phyloP scores from a whole-genome alignment of 2,113 vertebrate species.

The Bungarus multicinctus region DNA sequence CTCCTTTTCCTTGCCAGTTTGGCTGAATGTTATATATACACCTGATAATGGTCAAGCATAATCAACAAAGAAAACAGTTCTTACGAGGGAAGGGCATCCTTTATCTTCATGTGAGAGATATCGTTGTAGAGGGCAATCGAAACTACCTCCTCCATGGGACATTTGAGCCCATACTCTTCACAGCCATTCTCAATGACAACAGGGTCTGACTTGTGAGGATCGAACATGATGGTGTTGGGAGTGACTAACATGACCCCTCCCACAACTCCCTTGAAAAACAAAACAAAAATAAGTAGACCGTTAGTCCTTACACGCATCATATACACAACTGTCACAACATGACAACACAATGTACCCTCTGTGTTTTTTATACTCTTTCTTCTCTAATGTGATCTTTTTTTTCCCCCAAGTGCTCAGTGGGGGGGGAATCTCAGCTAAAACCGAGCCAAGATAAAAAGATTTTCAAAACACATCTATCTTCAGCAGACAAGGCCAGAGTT shows the following conservation, averaged over 20 bases:
- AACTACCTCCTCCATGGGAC: conserved; percentile 95
- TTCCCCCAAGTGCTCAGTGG: conserved; percentile 1
- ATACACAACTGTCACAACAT: neutral
- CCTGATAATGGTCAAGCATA: neutral
- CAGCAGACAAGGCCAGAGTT: conserved; percentile 4
- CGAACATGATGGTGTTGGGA: conserved; percentile 99
- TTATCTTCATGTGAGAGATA: conserved; percentile 97
- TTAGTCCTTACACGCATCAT: neutral
- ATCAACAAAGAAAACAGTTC: conserved; percentile 58
- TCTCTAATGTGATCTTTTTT: neutral
- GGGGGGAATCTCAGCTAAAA: neutral
- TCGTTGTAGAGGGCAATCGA: conserved; percentile 94
- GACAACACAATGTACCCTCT: neutral
- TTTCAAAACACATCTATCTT: conserved; percentile 18
- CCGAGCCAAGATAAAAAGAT: neutral
- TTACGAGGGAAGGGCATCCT: conserved; percentile 97
- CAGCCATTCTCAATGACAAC: conserved; percentile 97
- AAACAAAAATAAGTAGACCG: conserved; percentile 34
- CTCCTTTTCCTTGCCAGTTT: neutral
- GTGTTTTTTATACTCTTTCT: neutral
- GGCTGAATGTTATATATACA: neutral
- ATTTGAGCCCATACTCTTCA: conserved; percentile 96
- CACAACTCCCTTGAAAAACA: conserved; percentile 83
- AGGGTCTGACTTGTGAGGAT: conserved; percentile 97
- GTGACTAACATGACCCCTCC: conserved; percentile 98